A percentile compares a stretch with the other conserved stretches of the same genome.
These are phyloP conservation scores for Mandrillus leucophaeus DNA, from an alignment of 2,113 vertebrate genomes.

Conservation along the genomic window DNA sequence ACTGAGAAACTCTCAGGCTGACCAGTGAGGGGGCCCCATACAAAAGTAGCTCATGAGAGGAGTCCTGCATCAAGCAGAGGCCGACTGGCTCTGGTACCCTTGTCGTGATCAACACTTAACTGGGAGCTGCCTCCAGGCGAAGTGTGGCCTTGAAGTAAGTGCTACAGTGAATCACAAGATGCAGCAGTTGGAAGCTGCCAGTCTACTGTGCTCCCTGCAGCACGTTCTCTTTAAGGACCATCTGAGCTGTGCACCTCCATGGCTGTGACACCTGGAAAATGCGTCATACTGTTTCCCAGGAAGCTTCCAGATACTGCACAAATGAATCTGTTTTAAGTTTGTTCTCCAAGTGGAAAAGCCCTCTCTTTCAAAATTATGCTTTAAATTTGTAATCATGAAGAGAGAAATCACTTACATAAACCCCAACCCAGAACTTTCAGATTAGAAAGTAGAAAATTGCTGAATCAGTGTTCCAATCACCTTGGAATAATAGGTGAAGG, in stretches of 20 bases:
- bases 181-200: neutral
- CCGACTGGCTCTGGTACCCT: neutral
- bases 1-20: neutral
- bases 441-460: constrained; percentile 8
- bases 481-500: neutral
- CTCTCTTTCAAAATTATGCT: neutral
- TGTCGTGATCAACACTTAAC: neutral
- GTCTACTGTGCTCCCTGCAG: neutral
- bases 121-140: neutral
- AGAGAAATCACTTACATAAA: neutral
- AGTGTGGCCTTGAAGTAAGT: neutral
- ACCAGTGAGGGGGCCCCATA: neutral
- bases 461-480: neutral
- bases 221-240: neutral
- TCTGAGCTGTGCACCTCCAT: neutral
- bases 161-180: neutral
- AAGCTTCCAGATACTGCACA: neutral
- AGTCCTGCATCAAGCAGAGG: neutral
- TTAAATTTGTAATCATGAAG: neutral
- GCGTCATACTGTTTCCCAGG: neutral
- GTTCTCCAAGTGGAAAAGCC: neutral
- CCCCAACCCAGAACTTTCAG: neutral
- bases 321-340: neutral
- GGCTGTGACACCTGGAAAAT: neutral
- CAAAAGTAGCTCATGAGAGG: neutral